Conservation (phyloP, 2,797 vertebrate genomes). For the Austrolebias charrua region DNA sequence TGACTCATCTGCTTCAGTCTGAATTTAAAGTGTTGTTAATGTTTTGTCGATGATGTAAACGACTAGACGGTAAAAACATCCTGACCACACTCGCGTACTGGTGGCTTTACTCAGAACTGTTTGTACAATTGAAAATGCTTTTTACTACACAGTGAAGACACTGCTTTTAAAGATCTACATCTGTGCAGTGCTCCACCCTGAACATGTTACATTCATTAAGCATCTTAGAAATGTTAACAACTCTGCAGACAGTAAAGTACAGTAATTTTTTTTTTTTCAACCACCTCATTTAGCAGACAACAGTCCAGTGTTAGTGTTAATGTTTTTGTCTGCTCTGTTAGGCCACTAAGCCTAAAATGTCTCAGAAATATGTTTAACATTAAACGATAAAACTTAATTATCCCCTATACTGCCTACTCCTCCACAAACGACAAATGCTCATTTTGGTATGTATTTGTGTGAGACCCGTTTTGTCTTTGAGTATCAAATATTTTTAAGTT, state of each 20-base stretch:
- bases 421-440: too few relatives aligned
- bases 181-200: constrained; percentile 24
- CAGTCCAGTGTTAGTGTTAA: too few relatives aligned
- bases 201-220: constrained; percentile 39
- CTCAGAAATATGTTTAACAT: too few relatives aligned
- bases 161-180: constrained; percentile 38
- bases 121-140: not conserved
- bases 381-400: too few relatives aligned
- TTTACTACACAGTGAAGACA: constrained; percentile 2
- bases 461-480: too few relatives aligned
- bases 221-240: constrained; percentile 15
- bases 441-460: too few relatives aligned
- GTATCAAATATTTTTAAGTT: too few relatives aligned
- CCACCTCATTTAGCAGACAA: too few relatives aligned
- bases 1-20: constrained; percentile 3
- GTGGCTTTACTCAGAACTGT: not conserved
- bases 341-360: too few relatives aligned
- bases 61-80: constrained; percentile 15
- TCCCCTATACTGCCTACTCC: too few relatives aligned
- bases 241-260: not conserved
- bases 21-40: constrained; percentile 4
- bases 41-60: constrained; percentile 37
- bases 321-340: too few relatives aligned
- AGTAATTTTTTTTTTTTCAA: too few relatives aligned
- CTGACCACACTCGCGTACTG: not conserved